Evolutionary conservation across 1,140 invertebrate species (phyloP), one percentile per base, ranked within the genome.

Genomic region (Drosophila asahinai): DNA sequence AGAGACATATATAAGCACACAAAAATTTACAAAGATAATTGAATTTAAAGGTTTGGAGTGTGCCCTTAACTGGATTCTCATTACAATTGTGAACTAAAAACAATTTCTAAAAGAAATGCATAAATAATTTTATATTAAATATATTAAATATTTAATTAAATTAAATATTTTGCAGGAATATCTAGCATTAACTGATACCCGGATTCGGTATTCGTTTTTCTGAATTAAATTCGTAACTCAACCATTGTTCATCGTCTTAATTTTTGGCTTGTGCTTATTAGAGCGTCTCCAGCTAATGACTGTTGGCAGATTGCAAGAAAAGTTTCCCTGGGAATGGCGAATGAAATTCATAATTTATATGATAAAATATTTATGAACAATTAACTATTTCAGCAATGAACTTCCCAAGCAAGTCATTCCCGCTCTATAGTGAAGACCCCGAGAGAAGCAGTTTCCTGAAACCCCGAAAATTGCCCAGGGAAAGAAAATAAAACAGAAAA

Each of bases 341-440:
- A 45, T 64, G 74, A 80, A 86, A 74, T 61, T 61, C 54, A 72
- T 81, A 79, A 84, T 83, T 83, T 68, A 80, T 87, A 80, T 87
- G 72, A 78, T 87, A 77, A 87, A 78, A 81, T 89, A 84, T 87
- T 71, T 81, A 81, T 89, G 77, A 80, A 77, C 80, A 80, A 87
- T 87, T 87, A 64, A 49, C 45, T 75, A 81, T 84, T 64, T 72
- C 25, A 66, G 43, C 51, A 72, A 40, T 57, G 43, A 76, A 62
- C 63, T 86, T 64, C 49, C 77, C 43, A 42, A 45, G 33, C 45
- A 57, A 73, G 57, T 19, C 38, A 61, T 73, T 73, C 51, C 70
- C 33, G 22, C 36, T 12, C 22, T 70, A 22, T 38, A 42, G 36
- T 12, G 36, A 38, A 38, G 48, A 11, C 17, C 11, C 33, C 12